Evolutionary conservation across 1,140 invertebrate species (phyloP).

Genomic region (Prorops nasuta): DNA sequence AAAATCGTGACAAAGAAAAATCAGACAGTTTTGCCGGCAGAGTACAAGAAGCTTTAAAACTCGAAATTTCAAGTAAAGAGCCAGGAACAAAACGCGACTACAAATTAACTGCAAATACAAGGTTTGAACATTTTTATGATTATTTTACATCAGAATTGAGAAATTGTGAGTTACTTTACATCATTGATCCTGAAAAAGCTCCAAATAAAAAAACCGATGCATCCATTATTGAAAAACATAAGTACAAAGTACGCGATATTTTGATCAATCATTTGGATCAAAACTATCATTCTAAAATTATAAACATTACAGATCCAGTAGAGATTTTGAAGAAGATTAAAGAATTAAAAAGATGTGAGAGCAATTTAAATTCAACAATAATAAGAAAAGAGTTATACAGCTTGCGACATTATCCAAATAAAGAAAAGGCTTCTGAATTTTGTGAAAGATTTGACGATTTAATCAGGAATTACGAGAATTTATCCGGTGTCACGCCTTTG

Average conservation of each 20-base stretch:
- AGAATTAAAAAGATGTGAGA: slow-evolving; percentile 22
- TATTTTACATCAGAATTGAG: not conserved
- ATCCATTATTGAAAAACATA: not conserved
- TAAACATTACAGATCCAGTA: slow-evolving; percentile 12
- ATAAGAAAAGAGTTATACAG: slow-evolving; percentile 16
- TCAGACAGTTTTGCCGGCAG: no score
- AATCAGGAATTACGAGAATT: slow-evolving; percentile 16
- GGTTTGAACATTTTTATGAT: not conserved
- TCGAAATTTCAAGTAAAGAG: not conserved
- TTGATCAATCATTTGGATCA: slow-evolving; percentile 20
- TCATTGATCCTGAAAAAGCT: not conserved
- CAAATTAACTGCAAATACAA: not conserved
- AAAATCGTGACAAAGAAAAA: no score
- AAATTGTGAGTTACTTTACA: not conserved
- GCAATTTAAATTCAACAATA: slow-evolving; percentile 11
- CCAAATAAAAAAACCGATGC: not conserved
- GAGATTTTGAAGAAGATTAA: slow-evolving; percentile 20
- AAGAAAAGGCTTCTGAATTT: slow-evolving; percentile 17
- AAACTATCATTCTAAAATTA: slow-evolving; percentile 16
- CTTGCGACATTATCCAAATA: slow-evolving; percentile 9
- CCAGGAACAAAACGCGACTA: not conserved
- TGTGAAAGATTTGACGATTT: slow-evolving; percentile 22
- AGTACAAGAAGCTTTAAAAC: no score
- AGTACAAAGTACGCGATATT: slow-evolving; percentile 13
- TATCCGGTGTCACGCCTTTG: slow-evolving; percentile 4